Evolutionary conservation across 2,797 vertebrate genomes (phyloP), one percentile per base, ranked within the genome.

Genomic region (Discoglossus pictus): DNA sequence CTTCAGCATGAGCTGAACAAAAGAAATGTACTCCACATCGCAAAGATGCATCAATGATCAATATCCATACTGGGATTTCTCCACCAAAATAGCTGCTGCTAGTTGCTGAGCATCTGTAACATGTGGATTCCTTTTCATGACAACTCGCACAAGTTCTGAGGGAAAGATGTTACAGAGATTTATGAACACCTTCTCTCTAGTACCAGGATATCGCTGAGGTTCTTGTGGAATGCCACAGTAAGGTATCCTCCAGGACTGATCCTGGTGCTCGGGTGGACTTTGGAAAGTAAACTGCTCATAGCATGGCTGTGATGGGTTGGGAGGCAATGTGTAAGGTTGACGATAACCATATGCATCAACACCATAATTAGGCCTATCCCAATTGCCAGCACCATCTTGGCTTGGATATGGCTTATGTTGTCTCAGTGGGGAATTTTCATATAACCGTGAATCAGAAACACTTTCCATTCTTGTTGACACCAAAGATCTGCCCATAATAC

Each of bases 101-200:
- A 99, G 91, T 80, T 97, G 93, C 85, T 98, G 96, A 73, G 96
- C 90, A 16, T 98, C 97, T 0, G 89, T 93, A 75, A 97, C 16
- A 50, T 98, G 93, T 47, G 96, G 96, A 80, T 93, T 94, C 73
- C 94, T 87, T 48, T 93, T 91, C 97, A 99, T 99, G 60, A 97
- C 95, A 0, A 93, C 82, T 65, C 92, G 89, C 81, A 99, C 97
- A 3, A 97, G 90, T 61, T 97, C 93, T 0, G 93, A 78, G 3
- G 97, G 97, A 68, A 99, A 99, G 87, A 98, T 98, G 92, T 98
- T 98, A 72, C 95, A 99, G 79, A 99, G 79, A 80, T 98, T 94
- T 68, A 93, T 35, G 53, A 92, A 99, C 62, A 93, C 86, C 75
- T 97, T 98, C 77, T 96, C 94, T 56, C 95, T 86, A 39, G 66